Evolutionary conservation across 2,888 invertebrate genomes (phyloP).

Genomic region (Germaria angustata): DNA sequence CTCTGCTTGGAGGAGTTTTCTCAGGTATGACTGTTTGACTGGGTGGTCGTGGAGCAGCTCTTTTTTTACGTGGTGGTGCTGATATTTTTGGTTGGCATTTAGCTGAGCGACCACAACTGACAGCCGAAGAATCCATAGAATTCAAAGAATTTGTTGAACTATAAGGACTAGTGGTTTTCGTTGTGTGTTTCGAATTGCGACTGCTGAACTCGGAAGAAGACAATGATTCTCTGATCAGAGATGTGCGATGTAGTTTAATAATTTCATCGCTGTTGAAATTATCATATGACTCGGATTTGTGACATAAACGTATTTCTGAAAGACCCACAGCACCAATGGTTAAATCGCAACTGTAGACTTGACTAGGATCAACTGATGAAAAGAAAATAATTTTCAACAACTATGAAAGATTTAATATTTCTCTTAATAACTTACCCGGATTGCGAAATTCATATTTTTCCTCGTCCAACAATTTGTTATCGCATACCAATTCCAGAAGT

Average conservation of each 20-base stretch:
- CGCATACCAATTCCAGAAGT: conserved; percentile 86
- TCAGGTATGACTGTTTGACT: conserved; percentile 78
- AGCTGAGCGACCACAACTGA: conserved; percentile 76
- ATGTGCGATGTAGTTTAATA: conserved; percentile 77
- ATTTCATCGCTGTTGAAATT: conserved; percentile 78
- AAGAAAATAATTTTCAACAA: not conserved
- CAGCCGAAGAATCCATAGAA: conserved; percentile 80
- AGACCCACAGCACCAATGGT: conserved; percentile 80
- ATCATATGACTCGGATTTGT: conserved; percentile 79
- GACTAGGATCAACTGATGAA: conserved; percentile 78
- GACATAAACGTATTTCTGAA: conserved; percentile 79
- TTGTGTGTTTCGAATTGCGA: conserved; percentile 78
- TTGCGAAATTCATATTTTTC: conserved; percentile 88
- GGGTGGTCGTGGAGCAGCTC: conserved; percentile 78
- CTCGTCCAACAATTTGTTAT: conserved; percentile 87
- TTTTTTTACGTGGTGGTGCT: conserved; percentile 78
- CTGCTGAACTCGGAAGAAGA: conserved; percentile 79
- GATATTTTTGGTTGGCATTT: conserved; percentile 71
- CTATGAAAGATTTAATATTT: too few species aligned
- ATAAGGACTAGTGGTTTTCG: conserved; percentile 79
- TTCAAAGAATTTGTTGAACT: conserved; percentile 80
- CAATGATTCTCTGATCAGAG: conserved; percentile 76
- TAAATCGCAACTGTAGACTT: conserved; percentile 78
- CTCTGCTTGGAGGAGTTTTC: conserved; percentile 71
- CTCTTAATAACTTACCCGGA: conserved; percentile 83